Evolutionary conservation across 2,113 vertebrate species (phyloP).

Genomic region (Odontesthes bonariensis): DNA sequence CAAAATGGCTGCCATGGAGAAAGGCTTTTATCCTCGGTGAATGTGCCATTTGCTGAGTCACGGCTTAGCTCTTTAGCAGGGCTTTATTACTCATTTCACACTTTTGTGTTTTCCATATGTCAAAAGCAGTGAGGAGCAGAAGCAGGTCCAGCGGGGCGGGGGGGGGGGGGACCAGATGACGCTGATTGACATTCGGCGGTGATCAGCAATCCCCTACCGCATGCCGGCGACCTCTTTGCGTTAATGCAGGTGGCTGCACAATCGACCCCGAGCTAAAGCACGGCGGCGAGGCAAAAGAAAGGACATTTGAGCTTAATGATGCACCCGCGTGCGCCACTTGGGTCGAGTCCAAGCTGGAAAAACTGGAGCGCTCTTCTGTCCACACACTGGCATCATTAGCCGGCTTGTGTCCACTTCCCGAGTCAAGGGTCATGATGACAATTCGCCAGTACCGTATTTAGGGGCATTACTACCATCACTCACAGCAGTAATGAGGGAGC

Average conservation of each 20-base stretch:
- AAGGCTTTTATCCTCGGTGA: slow-evolving; percentile 69
- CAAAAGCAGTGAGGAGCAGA: slow-evolving; percentile 38
- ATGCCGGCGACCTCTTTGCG: neutral
- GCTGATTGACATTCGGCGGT: slow-evolving; percentile 39
- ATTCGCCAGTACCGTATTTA: slow-evolving; percentile 76
- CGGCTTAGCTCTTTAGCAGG: slow-evolving; percentile 73
- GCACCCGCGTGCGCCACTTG: slow-evolving; percentile 23
- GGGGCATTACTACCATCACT: slow-evolving; percentile 79
- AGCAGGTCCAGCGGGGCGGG: slow-evolving; percentile 2
- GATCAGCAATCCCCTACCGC: slow-evolving; percentile 4
- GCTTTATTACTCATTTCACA: slow-evolving; percentile 75
- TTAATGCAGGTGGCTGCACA: neutral
- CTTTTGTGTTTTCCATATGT: slow-evolving; percentile 61
- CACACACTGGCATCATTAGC: slow-evolving; percentile 71
- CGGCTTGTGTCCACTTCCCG: slow-evolving; percentile 75
- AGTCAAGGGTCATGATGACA: slow-evolving; percentile 78
- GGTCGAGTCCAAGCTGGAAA: slow-evolving; percentile 49
- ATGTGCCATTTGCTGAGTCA: slow-evolving; percentile 74
- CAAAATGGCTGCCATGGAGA: slow-evolving; percentile 78
- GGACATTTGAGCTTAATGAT: slow-evolving; percentile 68
- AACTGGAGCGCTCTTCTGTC: slow-evolving; percentile 55
- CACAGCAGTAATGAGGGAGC: slow-evolving; percentile 80
- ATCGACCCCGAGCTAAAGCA: slow-evolving; percentile 18
- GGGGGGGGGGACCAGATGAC: neutral
- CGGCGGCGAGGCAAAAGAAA: slow-evolving; percentile 15